These are phyloP conservation scores for Hyla sarda DNA, from an alignment of 2,113 vertebrate species.

Conservation along the genomic window DNA sequence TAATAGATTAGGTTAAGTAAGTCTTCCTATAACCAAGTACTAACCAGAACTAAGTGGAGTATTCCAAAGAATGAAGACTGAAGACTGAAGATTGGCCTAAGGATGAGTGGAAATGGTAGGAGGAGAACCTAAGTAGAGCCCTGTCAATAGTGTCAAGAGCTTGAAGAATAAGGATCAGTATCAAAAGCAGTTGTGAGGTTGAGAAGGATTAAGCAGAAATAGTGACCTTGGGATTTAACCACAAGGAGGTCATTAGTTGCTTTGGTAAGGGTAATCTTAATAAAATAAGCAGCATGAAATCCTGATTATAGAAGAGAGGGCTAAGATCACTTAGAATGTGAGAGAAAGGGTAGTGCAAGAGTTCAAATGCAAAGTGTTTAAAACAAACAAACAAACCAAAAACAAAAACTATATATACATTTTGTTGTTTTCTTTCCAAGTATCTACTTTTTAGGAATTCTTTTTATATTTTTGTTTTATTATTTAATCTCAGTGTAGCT, in stretches of 20 bases:
- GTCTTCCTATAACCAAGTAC: not conserved
- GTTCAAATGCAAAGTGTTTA: conserved; percentile 1
- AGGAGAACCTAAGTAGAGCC: conserved; percentile 45
- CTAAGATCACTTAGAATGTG: conserved; percentile 23
- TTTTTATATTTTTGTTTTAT: not conserved
- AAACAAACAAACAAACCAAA: no score
- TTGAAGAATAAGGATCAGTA: conserved; percentile 52
- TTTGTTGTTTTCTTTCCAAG: not conserved
- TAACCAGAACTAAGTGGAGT: not conserved
- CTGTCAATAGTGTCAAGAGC: conserved; percentile 54
- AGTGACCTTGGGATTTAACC: conserved; percentile 49
- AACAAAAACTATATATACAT: no score
- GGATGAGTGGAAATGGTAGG: conserved; percentile 46
- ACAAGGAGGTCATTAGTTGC: conserved; percentile 56
- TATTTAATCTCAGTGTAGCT: no score
- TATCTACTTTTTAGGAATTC: not conserved
- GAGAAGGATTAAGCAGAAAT: conserved; percentile 45
- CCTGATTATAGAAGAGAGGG: conserved; percentile 24
- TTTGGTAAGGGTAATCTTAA: conserved; percentile 42
- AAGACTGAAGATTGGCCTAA: not conserved
- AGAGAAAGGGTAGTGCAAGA: not conserved
- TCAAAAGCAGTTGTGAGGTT: conserved; percentile 45
- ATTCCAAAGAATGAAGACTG: not conserved
- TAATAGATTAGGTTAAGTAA: not conserved
- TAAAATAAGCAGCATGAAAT: conserved; percentile 49